Evolutionary conservation across 2,113 vertebrate genomes (phyloP), one percentile per base, ranked within the genome.

Genomic region (Rhagologus leucostigma): DNA sequence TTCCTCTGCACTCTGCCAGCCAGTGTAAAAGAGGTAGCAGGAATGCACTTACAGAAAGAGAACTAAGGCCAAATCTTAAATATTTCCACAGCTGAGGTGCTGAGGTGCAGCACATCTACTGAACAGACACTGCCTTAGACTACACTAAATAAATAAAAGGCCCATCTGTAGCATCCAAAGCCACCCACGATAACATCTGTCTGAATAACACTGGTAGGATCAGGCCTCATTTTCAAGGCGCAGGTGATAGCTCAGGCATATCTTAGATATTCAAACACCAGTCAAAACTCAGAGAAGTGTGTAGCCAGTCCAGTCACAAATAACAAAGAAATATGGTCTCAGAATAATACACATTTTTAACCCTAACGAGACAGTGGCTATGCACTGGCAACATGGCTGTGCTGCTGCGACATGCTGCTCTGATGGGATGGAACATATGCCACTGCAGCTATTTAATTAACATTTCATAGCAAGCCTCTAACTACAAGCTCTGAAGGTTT

Each of bases 401-500:
- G 63, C 29, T 60, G 41, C 44, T 56, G 42, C 17, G 12, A 46
- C 29, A 33, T 14, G 15, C 42, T 90, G 71, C 60, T 80, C 84
- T 5, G 3, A 59, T 70, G 59, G 63, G 85, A 90, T 52, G 42
- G 59, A 71, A 73, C 85, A 88, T 57, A 85, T 41, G 70, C 42
- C 76, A 50, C 50, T 41, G 75, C 29, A 90, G 84, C 53, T 92
- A 75, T 74, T 93, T 89, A 90, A 95, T 95, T 95, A 96, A 90
- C 49, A 52, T 90, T 96, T 95, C 79, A 85, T 77, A 60, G 39
- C 59, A 68, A 91, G 64, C 49, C 73, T 91, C 73, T 35, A 81
- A 87, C 76, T 52, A 89, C 0, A 0, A 88, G 79, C 75, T 92
- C 95, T 74, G 33, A 89, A 90, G 78, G 87, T 91, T 89, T 87